Percentiles rank a stretch among this genome's conserved stretches.
Evolutionary conservation across 2,113 vertebrate species (phyloP).

Genomic region (Leptosomus discolor): DNA sequence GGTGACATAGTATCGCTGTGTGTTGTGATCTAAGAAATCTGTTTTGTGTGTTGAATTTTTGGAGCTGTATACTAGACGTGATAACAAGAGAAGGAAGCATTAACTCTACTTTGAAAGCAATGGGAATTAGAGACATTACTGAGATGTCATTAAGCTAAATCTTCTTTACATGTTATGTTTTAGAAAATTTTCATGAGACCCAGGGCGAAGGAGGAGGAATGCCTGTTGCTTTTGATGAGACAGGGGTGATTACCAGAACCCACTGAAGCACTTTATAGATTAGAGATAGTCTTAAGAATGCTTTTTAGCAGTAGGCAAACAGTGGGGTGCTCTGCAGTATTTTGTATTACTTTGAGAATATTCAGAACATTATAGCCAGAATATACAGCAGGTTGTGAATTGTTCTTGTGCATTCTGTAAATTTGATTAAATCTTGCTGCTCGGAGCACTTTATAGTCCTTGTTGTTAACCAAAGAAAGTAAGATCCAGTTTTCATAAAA

Average conservation of each 20-base stretch:
- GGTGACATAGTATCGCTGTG: not conserved
- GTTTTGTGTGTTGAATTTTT: not conserved
- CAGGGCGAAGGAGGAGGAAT: not conserved
- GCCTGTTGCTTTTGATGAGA: conserved; percentile 28
- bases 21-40: not conserved
- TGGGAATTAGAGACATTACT: not conserved
- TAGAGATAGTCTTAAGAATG: not conserved
- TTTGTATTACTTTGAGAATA: not conserved
- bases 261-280: not conserved
- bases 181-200: not conserved
- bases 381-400: not conserved
- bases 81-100: not conserved
- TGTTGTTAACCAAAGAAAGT: not conserved
- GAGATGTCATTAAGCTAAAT: not conserved
- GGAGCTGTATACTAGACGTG: not conserved
- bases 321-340: not conserved
- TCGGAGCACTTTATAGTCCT: not conserved
- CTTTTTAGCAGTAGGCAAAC: not conserved
- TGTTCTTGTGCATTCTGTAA: not conserved
- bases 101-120: not conserved
- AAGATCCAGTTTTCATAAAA: not conserved
- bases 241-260: not conserved
- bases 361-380: not conserved
- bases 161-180: not conserved
- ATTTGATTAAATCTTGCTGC: conserved; percentile 28